Conservation (phyloP, 2,797 vertebrate genomes). For the Poecile montanus region DNA sequence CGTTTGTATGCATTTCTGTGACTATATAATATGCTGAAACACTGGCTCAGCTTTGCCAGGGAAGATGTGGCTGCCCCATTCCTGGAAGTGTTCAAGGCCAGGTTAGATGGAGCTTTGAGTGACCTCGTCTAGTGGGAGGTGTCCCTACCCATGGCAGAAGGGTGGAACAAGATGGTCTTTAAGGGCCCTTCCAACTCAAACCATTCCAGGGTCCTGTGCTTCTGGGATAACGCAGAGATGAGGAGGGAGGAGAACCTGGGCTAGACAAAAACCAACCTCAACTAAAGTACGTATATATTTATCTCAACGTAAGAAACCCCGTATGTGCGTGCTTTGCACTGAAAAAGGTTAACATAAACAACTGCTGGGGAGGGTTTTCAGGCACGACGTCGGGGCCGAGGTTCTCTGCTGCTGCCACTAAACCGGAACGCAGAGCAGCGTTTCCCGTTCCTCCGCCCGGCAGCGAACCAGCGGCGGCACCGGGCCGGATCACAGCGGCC, state of each 20-base stretch:
- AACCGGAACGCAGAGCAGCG: too few relatives aligned
- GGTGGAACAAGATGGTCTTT: background rate
- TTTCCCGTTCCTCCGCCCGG: background rate
- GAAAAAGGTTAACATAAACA: background rate
- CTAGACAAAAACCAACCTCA: accelerated
- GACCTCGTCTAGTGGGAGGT: background rate
- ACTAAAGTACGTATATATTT: background rate
- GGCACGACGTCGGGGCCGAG: background rate
- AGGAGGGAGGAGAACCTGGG: background rate
- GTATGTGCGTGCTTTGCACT: accelerated
- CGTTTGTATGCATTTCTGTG: accelerated
- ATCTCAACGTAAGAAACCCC: background rate
- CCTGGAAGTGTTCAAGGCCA: background rate
- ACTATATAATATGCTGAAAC: accelerated
- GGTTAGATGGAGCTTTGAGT: background rate
- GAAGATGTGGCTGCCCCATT: background rate
- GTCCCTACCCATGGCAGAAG: background rate
- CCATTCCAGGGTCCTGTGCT: background rate
- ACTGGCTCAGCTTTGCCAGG: background rate
- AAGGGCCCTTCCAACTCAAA: background rate
- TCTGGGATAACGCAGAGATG: background rate
- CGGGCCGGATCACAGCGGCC: background rate
- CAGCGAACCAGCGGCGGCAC: background rate
- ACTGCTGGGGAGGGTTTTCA: accelerated
- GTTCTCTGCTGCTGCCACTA: background rate